These are phyloP conservation scores for Nesometra sesokonis DNA, from an alignment of 35 echinoderm and acorn worm genomes.

Conservation along the genomic window DNA sequence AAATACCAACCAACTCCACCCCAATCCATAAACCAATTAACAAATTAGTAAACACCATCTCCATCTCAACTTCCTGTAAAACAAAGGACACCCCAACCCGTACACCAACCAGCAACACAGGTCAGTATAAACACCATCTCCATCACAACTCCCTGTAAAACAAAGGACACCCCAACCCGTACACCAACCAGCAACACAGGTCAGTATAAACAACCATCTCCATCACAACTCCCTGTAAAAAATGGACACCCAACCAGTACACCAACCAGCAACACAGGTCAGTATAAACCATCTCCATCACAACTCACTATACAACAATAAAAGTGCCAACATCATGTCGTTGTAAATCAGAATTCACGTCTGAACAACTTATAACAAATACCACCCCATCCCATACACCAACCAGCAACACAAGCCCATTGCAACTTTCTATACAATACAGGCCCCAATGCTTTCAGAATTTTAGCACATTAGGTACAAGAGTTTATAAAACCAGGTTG, in stretches of 20 bases:
- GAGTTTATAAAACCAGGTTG: slow-evolving; percentile 62
- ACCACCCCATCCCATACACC: background rate
- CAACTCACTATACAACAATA: background rate
- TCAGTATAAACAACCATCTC: too few relatives aligned
- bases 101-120: background rate
- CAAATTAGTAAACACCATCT: too few relatives aligned
- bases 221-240: too few relatives aligned
- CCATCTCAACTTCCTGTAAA: too few relatives aligned
- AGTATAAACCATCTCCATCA: background rate
- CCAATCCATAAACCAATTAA: too few relatives aligned
- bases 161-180: too few relatives aligned
- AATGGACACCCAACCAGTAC: background rate
- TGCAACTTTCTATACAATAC: background rate
- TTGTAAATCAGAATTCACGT: too few relatives aligned
- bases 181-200: too few relatives aligned
- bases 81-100: background rate
- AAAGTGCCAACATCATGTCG: background rate
- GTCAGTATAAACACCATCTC: background rate
- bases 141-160: too few relatives aligned
- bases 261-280: background rate
- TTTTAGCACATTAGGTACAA: slow-evolving; percentile 28
- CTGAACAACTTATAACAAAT: too few relatives aligned
- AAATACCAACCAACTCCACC: too few relatives aligned
- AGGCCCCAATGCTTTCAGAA: background rate
- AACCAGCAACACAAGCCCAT: background rate